Conservation (phyloP, 2,888 invertebrate species). For the Ennomos quercinarius region DNA sequence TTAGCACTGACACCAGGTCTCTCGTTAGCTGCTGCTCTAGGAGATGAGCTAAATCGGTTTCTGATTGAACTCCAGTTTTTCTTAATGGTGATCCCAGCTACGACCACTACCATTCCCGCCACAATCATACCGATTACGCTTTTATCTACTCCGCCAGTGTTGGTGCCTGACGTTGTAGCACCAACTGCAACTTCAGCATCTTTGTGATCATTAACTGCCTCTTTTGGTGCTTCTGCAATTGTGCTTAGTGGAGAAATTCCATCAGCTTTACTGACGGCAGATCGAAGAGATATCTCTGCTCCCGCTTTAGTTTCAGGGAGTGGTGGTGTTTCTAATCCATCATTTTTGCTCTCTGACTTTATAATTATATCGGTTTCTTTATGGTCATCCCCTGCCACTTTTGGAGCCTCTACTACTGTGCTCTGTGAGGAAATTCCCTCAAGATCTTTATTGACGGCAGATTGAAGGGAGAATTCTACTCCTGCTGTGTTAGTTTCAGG, state of each 20-base stretch:
- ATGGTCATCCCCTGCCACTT: neutral
- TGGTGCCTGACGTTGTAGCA: constrained; percentile 62
- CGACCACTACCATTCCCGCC: constrained; percentile 80
- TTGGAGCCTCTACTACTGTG: constrained; percentile 9
- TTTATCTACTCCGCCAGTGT: constrained; percentile 81
- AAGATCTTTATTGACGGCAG: constrained; percentile 54
- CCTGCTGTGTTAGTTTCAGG: constrained; percentile 36
- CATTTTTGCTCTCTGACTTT: too few relatives aligned
- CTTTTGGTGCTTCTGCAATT: neutral
- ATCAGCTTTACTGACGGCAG: constrained; percentile 55
- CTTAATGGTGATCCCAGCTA: constrained; percentile 82
- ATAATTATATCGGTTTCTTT: neutral
- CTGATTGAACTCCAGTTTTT: constrained; percentile 85
- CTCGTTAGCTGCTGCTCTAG: constrained; percentile 66
- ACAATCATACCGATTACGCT: constrained; percentile 82
- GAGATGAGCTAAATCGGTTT: constrained; percentile 69
- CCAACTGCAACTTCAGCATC: constrained; percentile 62
- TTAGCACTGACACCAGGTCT: constrained; percentile 59
- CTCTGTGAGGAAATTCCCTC: constrained; percentile 46
- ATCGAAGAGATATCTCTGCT: constrained; percentile 54
- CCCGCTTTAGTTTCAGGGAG: constrained; percentile 31
- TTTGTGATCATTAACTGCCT: constrained; percentile 31
- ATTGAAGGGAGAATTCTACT: constrained; percentile 54
- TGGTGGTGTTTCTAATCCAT: too few relatives aligned
- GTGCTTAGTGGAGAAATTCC: constrained; percentile 47